These are phyloP conservation scores for Lacanobia wlatinum DNA, from an alignment of 2,888 invertebrate species.

Conservation along the genomic window DNA sequence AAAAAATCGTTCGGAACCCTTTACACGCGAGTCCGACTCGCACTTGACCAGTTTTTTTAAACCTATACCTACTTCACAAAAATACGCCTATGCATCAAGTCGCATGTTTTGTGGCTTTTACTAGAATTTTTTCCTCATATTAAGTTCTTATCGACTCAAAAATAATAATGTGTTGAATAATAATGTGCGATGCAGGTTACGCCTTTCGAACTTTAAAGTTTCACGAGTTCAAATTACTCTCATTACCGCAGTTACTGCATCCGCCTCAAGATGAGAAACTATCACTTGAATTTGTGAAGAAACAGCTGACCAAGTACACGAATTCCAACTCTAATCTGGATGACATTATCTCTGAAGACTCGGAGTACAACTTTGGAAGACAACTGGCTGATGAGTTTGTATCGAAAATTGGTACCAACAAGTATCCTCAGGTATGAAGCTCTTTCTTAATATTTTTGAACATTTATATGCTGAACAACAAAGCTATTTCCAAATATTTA, in stretches of 20 bases:
- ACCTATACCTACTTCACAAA: background rate
- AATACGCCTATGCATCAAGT: background rate
- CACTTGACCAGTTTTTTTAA: too few relatives aligned
- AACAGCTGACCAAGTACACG: conserved; percentile 91
- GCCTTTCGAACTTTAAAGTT: background rate
- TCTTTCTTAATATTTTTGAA: background rate
- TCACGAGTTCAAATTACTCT: background rate
- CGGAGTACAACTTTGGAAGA: conserved; percentile 97
- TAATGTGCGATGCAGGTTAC: background rate
- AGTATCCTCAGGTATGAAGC: conserved; percentile 91
- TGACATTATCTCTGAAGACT: conserved; percentile 96
- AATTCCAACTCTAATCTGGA: conserved; percentile 91
- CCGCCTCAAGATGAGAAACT: conserved; percentile 83
- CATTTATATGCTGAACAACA: background rate
- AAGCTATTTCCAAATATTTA: background rate
- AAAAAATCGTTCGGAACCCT: too few relatives aligned
- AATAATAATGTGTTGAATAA: too few relatives aligned
- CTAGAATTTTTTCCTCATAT: too few relatives aligned
- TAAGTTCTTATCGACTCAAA: too few relatives aligned
- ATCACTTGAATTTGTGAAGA: conserved; percentile 93
- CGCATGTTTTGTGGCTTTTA: background rate
- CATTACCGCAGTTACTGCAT: conserved; percentile 77
- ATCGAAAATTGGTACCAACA: conserved; percentile 93
- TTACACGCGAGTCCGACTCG: too few relatives aligned
- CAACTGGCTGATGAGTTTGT: conserved; percentile 95